Conservation (phyloP, 2,888 invertebrate genomes). For the Plebejus anna region DNA sequence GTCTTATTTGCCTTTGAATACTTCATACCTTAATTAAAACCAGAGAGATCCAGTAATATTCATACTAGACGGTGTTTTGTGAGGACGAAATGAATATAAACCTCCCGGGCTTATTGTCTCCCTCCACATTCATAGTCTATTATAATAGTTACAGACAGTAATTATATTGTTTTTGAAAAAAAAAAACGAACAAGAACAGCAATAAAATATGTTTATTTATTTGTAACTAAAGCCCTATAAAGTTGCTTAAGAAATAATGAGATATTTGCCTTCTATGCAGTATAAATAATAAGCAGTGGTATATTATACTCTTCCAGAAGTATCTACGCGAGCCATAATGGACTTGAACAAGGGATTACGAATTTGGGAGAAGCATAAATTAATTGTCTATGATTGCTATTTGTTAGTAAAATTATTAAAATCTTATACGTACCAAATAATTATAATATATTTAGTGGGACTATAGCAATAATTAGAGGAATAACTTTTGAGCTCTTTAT, state of each 20-base stretch:
- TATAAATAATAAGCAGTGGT: no score
- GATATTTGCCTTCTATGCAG: no score
- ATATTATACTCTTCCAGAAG: no score
- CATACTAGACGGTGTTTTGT: constrained; percentile 22
- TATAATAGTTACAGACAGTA: not conserved
- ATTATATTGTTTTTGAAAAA: not conserved
- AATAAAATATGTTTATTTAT: no score
- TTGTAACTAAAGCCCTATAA: no score
- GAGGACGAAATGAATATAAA: constrained; percentile 18
- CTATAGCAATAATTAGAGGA: not conserved
- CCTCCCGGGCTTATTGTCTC: constrained; percentile 3
- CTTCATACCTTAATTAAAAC: constrained; percentile 27
- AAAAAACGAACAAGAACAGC: not conserved
- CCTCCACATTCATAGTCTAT: not conserved
- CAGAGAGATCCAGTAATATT: constrained; percentile 18
- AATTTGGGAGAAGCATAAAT: no score
- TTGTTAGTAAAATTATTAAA: no score
- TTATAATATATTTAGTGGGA: not conserved
- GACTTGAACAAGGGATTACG: no score
- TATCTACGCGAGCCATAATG: no score
- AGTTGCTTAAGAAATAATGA: no score
- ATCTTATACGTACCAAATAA: not conserved
- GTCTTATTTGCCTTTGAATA: constrained; percentile 22
- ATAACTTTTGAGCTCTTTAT: not conserved
- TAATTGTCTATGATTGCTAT: no score